Evolutionary conservation across 2,888 invertebrate genomes (phyloP).

Genomic region (Melipona beecheii): DNA sequence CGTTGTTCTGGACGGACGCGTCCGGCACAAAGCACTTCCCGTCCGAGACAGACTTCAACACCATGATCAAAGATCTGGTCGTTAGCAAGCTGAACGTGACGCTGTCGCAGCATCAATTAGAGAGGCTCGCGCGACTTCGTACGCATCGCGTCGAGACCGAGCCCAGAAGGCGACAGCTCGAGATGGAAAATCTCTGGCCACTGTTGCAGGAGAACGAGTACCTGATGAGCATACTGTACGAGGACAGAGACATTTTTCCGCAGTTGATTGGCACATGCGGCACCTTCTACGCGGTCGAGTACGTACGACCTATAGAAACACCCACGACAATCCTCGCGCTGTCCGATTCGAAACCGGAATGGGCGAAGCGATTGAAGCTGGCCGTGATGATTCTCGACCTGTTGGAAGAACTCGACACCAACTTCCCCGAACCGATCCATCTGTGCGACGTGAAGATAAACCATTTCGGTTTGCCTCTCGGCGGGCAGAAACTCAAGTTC

Average conservation of each 20-base stretch:
- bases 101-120: constrained; percentile 84
- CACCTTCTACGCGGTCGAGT: constrained; percentile 88
- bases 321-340: constrained; percentile 85
- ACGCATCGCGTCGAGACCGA: constrained; percentile 84
- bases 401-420: constrained; percentile 86
- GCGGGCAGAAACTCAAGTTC: constrained; percentile 86
- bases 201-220: constrained; percentile 89
- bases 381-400: constrained; percentile 87
- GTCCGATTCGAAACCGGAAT: constrained; percentile 86
- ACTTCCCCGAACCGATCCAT: constrained; percentile 87
- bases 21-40: constrained; percentile 85
- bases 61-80: constrained; percentile 85
- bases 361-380: constrained; percentile 86
- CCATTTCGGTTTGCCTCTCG: constrained; percentile 87
- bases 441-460: constrained; percentile 89
- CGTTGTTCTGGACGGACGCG: constrained; percentile 84
- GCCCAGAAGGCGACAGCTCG: constrained; percentile 82
- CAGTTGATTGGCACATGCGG: constrained; percentile 88
- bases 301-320: constrained; percentile 86
- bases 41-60: constrained; percentile 85
- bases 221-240: constrained; percentile 86
- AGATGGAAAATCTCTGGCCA: constrained; percentile 88
- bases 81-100: constrained; percentile 86
- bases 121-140: constrained; percentile 84
- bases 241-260: constrained; percentile 87